phyloP scores from a whole-genome alignment of 2,797 vertebrate genomes.

The Eurystomus glaucurus region DNA sequence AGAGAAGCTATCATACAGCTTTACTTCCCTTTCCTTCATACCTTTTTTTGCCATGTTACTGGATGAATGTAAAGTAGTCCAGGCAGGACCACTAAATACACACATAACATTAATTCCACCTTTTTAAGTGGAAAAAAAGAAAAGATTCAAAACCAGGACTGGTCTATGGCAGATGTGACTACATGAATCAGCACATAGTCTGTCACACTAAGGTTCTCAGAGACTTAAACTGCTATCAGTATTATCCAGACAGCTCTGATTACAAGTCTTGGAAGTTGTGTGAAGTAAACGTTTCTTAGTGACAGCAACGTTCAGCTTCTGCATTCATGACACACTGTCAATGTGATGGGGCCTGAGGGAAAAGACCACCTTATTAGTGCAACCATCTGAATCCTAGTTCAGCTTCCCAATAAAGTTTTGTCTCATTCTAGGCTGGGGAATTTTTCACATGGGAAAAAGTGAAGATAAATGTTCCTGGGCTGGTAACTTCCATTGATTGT shows the following conservation, averaged over 20 bases:
- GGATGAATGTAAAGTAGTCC: neutral
- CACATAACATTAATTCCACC: neutral
- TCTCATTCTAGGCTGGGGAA: neutral
- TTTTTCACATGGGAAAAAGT: slow-evolving; percentile 38
- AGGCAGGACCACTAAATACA: neutral
- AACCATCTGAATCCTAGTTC: neutral
- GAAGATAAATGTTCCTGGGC: neutral
- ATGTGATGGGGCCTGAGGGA: neutral
- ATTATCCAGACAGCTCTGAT: neutral
- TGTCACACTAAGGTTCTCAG: neutral
- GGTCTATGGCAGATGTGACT: neutral
- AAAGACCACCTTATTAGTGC: neutral
- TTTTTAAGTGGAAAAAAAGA: neutral
- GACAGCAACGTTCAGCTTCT: neutral
- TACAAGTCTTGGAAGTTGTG: neutral
- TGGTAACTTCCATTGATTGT: slow-evolving; percentile 13
- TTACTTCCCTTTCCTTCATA: neutral
- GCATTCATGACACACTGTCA: neutral
- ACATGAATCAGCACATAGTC: neutral
- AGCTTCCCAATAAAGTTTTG: neutral
- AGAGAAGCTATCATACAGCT: neutral
- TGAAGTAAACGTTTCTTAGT: neutral
- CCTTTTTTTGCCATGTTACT: neutral
- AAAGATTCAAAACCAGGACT: neutral
- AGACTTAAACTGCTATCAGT: neutral